Evolutionary conservation across 2,113 vertebrate genomes (phyloP).

Genomic region (Miniopterus natalensis): DNA sequence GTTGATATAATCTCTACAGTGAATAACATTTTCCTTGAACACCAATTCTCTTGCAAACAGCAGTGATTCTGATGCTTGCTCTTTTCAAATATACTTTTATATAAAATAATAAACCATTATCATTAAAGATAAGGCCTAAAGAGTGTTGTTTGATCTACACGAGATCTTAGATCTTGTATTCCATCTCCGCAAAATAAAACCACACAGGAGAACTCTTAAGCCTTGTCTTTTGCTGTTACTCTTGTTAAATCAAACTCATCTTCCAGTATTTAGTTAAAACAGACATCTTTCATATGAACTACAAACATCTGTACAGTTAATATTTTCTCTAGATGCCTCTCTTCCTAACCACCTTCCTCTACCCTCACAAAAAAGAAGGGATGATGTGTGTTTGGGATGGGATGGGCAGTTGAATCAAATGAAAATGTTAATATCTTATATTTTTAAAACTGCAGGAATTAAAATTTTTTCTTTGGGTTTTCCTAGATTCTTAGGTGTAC

Average conservation of each 20-base stretch:
- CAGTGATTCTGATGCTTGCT: neutral
- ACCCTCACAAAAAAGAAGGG: neutral
- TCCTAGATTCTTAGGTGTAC: neutral
- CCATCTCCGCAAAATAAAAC: neutral
- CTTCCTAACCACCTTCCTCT: neutral
- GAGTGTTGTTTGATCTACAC: neutral
- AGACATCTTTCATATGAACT: neutral
- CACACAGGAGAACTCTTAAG: neutral
- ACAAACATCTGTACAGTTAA: neutral
- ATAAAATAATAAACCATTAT: slow-evolving; percentile 14
- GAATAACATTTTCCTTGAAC: neutral
- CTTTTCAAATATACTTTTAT: slow-evolving; percentile 3
- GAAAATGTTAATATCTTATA: neutral
- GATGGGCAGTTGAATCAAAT: neutral
- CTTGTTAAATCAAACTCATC: slow-evolving; percentile 4
- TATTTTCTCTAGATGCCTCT: neutral
- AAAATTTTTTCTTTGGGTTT: neutral
- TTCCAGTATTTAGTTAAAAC: neutral
- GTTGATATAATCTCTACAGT: neutral
- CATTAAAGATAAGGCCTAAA: neutral
- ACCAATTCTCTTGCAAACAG: neutral
- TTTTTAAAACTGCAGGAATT: neutral
- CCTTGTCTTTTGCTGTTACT: neutral
- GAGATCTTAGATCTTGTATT: neutral
- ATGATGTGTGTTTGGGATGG: neutral